Base-by-base conservation (phyloP, 2,113 vertebrate genomes). In the Cervus canadensis region DNA sequence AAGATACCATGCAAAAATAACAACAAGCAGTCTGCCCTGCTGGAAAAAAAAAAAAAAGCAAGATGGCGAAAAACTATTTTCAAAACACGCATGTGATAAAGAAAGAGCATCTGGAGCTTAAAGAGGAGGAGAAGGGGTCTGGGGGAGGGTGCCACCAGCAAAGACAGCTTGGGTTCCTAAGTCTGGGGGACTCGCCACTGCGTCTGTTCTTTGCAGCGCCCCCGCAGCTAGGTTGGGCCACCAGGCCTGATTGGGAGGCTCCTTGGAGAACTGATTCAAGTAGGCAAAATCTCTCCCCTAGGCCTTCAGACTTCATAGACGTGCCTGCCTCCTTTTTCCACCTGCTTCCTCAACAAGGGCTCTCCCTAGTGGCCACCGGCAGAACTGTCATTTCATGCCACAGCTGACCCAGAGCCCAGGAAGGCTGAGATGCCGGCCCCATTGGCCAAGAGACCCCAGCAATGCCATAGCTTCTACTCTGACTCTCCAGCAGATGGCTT, bases 221-320 rank as follows among this genome's bases (percentile, higher is more conserved):
- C 26, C 19, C 15, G 85, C 92, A 91, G 87, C 87, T 95, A 96
- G 97, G 94, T 57, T 21, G 86, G 89, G 21, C 48, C 64, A 88
- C 96, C 78, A 36, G 76, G 52, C 95, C 93, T 95, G 95, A 98
- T 76, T 36, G 21, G 26, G 76, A 95, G 43, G 26, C 52, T 92
- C 48, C 21, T 87, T 88, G 82, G 93, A 96, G 96, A 59, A 89
- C 62, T 82, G n/a, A 95, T 64, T 96, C 93, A 94, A 98, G 98
- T 99, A 98, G 60, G 97, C 88, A 0, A 13, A 33, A 28, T 33
- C 81, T 76, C 26, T 8, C 15, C 17, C 12, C 15, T 0, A 74
- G 74, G 13, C 33, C 28, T 57, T 43, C n/a, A 40, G 54, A 4
- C 7, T 12, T 5, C 0, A 2, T 9, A 21, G 30, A 7, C 54